These are phyloP conservation scores for Drosophila gaucha DNA, from an alignment of 2,888 invertebrate species.

Conservation along the genomic window DNA sequence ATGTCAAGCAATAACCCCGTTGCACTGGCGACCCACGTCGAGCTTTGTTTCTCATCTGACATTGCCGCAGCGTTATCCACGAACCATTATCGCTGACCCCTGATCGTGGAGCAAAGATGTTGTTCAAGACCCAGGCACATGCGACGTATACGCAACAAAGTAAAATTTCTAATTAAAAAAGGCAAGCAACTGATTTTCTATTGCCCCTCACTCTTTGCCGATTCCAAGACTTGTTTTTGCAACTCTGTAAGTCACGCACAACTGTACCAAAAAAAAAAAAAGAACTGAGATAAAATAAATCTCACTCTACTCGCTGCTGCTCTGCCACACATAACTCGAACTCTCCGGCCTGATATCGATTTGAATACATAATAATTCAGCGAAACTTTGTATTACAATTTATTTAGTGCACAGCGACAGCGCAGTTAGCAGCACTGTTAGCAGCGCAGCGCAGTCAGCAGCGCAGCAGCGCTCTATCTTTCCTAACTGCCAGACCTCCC, in stretches of 20 bases:
- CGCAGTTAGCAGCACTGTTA: slow-evolving; percentile 2
- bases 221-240: too few species aligned
- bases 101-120: slow-evolving; percentile 26
- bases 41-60: background rate
- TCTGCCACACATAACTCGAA: slow-evolving; percentile 38
- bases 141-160: background rate
- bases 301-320: slow-evolving; percentile 3
- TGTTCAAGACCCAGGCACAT: background rate
- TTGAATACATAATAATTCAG: slow-evolving; percentile 79
- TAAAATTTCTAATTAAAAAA: background rate
- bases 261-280: slow-evolving; percentile 28
- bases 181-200: slow-evolving; percentile 9
- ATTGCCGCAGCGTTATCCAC: slow-evolving; percentile 45
- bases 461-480: slow-evolving; percentile 28
- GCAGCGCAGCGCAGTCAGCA: slow-evolving; percentile 19
- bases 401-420: slow-evolving; percentile 69
- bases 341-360: slow-evolving; percentile 67
- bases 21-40: background rate
- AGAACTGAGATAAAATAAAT: slow-evolving; percentile 24
- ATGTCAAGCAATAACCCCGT: slow-evolving; percentile 1
- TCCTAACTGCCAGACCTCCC: background rate
- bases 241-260: slow-evolving; percentile 24
- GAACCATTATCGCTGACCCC: slow-evolving; percentile 24
- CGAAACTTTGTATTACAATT: slow-evolving; percentile 80
- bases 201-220: background rate